Evolutionary conservation across 30 jellyfish, hydroid and myxozoan species (phyloP).

Genomic region (Phacellophora camtschatica): DNA sequence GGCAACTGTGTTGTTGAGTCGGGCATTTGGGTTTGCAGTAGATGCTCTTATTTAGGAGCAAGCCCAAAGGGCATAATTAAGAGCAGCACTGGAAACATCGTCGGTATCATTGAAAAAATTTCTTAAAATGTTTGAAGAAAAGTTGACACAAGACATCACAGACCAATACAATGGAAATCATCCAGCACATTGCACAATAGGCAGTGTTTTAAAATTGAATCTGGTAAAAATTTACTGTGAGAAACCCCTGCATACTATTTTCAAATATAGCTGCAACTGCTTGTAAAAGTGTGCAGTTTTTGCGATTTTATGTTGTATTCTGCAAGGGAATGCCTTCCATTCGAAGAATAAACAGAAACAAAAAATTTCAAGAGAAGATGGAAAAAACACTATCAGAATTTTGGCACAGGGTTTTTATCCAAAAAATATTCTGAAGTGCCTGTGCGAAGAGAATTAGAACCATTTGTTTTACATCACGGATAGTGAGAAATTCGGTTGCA

Average conservation of each 20-base stretch:
- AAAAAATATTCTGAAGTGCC: no score
- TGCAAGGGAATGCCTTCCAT: background rate
- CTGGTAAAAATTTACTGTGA: no score
- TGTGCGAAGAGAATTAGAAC: no score
- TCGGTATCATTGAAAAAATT: no score
- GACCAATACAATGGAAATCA: background rate
- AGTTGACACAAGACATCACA: slow-evolving; percentile 15
- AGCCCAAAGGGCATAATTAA: slow-evolving; percentile 63
- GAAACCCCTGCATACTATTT: no score
- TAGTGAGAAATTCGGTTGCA: no score
- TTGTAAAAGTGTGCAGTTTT: background rate
- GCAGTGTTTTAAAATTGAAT: no score
- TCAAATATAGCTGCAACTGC: no score
- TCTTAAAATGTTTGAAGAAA: slow-evolving; percentile 21
- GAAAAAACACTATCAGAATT: no score
- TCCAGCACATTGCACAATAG: background rate
- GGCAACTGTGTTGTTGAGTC: slow-evolving; percentile 15
- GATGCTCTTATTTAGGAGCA: slow-evolving; percentile 52
- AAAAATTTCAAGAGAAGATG: no score
- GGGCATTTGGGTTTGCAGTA: slow-evolving; percentile 54
- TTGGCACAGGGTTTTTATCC: no score
- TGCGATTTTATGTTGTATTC: background rate
- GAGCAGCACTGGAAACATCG: background rate
- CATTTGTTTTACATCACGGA: background rate
- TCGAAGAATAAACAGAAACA: background rate